A percentile compares a stretch with the other conserved stretches of the same genome.
phyloP scores from a whole-genome alignment of 2,113 vertebrate genomes.

The Sinocyclocheilus maitianheensis region DNA sequence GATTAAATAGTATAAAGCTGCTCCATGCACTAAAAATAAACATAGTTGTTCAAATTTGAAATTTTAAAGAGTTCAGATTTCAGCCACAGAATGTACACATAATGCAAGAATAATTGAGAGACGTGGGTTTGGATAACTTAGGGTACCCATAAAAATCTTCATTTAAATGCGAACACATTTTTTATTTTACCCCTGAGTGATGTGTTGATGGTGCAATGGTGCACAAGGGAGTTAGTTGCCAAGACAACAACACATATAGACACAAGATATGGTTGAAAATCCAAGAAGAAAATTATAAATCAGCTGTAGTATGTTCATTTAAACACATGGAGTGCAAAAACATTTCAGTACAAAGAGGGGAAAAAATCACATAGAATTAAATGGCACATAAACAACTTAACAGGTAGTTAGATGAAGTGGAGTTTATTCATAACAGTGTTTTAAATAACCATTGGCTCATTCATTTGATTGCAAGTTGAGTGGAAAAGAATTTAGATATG shows the following conservation, averaged over 20 bases:
- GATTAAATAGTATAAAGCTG: neutral
- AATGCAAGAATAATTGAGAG: neutral
- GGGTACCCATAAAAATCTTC: too few relatives aligned
- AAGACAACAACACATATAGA: slow-evolving; percentile 53
- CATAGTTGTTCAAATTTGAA: neutral
- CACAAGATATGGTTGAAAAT: slow-evolving; percentile 14
- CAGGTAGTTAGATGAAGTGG: neutral
- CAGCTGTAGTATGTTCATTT: neutral
- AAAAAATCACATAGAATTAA: neutral
- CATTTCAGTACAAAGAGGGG: neutral
- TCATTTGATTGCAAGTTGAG: neutral
- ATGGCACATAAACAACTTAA: neutral
- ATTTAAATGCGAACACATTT: slow-evolving; percentile 18
- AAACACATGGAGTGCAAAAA: neutral
- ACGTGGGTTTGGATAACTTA: neutral
- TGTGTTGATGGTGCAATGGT: slow-evolving; percentile 23
- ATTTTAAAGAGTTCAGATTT: neutral
- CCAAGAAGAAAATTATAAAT: slow-evolving; percentile 16
- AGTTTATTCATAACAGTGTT: neutral
- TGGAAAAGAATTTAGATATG: neutral
- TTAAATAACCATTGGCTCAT: neutral
- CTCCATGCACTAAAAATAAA: too few relatives aligned
- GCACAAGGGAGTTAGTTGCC: slow-evolving; percentile 47
- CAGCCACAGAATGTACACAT: neutral
- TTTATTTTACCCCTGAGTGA: neutral